These are phyloP conservation scores for Lepidurus arcticus DNA, from an alignment of 1,140 invertebrate genomes.

Conservation along the genomic window DNA sequence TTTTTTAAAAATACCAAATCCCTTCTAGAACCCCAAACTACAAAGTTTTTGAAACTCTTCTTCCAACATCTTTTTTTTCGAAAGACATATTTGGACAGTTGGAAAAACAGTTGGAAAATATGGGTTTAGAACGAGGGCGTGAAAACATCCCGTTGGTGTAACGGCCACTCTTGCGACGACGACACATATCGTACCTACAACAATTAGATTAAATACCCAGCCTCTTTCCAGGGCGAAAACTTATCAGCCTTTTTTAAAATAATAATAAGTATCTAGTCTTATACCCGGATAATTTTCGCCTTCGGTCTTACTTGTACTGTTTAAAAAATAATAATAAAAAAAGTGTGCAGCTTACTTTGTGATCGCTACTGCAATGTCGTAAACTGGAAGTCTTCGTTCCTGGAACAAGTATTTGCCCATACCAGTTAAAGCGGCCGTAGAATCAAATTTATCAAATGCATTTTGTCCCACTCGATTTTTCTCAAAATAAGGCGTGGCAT, in stretches of 20 bases:
- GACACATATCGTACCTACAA: slow-evolving; percentile 92
- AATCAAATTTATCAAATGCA: slow-evolving; percentile 90
- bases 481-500: slow-evolving; percentile 90
- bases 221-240: slow-evolving; percentile 14
- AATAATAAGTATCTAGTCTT: not conserved
- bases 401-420: slow-evolving; percentile 96
- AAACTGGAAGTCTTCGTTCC: slow-evolving; percentile 84
- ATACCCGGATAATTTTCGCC: slow-evolving; percentile 12
- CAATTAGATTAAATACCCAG: slow-evolving; percentile 25
- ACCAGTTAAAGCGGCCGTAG: slow-evolving; percentile 85
- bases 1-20: slow-evolving; percentile 20
- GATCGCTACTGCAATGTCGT: slow-evolving; percentile 90
- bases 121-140: slow-evolving; percentile 24
- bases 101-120: slow-evolving; percentile 24
- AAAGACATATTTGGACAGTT: slow-evolving; percentile 6
- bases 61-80: not conserved
- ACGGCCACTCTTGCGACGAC: slow-evolving; percentile 84
- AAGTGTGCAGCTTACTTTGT: slow-evolving; percentile 72
- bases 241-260: slow-evolving; percentile 17
- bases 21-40: not conserved
- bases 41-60: not conserved
- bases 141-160: slow-evolving; percentile 81
- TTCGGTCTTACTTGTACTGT: not conserved
- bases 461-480: slow-evolving; percentile 85
- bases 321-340: not conserved